These are phyloP conservation scores for Rhinogobio ventralis DNA, from an alignment of 2,797 vertebrate species.

Conservation along the genomic window DNA sequence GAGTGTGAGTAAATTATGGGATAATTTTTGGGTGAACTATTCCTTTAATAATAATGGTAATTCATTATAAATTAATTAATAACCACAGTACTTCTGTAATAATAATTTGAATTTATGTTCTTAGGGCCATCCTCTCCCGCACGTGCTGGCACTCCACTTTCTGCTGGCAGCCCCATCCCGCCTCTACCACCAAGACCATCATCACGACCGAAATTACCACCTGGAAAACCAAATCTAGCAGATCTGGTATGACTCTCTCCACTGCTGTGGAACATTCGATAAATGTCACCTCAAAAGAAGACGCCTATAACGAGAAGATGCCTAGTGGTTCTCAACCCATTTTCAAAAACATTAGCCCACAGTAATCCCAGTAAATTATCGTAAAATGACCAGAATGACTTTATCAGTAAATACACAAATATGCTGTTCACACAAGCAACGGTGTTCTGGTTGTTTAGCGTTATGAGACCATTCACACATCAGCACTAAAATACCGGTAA, in stretches of 20 bases:
- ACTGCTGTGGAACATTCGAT: neutral
- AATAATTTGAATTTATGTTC: conserved; percentile 37
- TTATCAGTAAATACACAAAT: neutral
- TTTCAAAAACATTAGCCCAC: neutral
- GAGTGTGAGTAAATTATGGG: too few species aligned
- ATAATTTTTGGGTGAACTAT: too few species aligned
- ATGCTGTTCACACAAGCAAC: neutral
- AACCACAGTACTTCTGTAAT: neutral
- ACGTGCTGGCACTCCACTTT: conserved; percentile 87
- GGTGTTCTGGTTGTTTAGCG: neutral
- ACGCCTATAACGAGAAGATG: neutral
- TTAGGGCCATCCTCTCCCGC: conserved; percentile 93
- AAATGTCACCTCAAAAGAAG: neutral
- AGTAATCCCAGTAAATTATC: neutral
- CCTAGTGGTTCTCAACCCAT: neutral
- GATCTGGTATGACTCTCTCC: conserved; percentile 84
- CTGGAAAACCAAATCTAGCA: conserved; percentile 86
- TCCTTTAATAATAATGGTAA: neutral
- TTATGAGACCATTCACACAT: too few species aligned
- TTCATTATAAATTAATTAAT: too few species aligned
- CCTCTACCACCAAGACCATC: conserved; percentile 91
- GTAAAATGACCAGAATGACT: neutral
- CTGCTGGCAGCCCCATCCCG: conserved; percentile 85
- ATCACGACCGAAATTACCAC: conserved; percentile 92
- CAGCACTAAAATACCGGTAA: too few species aligned